Evolutionary conservation across 2,888 invertebrate species (phyloP).

Genomic region (Trichogramma dendrolimi): DNA sequence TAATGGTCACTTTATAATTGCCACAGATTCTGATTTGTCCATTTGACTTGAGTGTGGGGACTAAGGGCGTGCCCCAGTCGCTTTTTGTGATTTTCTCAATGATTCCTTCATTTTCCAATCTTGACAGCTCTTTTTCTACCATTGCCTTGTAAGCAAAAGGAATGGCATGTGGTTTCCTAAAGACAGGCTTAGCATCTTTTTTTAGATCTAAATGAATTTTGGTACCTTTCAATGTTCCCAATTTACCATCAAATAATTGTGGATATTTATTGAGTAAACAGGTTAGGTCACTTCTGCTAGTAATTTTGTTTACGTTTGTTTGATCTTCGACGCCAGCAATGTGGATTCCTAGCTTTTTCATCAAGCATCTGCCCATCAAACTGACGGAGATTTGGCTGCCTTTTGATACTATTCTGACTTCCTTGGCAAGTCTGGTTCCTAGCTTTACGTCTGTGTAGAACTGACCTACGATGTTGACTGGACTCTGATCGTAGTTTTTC

Average conservation of each 20-base stretch:
- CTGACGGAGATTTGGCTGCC: too few species aligned
- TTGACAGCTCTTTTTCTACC: slow-evolving; percentile 33
- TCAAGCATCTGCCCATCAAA: too few species aligned
- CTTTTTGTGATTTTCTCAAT: slow-evolving; percentile 31
- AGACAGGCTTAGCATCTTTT: slow-evolving; percentile 23
- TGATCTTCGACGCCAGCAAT: too few species aligned
- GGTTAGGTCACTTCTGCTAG: too few species aligned
- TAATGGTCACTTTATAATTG: slow-evolving; percentile 42
- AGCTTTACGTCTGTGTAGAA: too few species aligned
- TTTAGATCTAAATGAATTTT: slow-evolving; percentile 25
- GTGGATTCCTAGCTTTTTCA: too few species aligned
- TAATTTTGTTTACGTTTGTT: too few species aligned
- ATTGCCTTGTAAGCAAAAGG: slow-evolving; percentile 33
- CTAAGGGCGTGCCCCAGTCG: slow-evolving; percentile 43
- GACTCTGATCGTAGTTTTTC: too few species aligned
- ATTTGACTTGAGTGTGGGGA: slow-evolving; percentile 42
- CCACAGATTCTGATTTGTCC: slow-evolving; percentile 41
- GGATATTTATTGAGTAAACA: too few species aligned
- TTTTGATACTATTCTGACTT: too few species aligned
- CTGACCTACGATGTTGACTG: too few species aligned
- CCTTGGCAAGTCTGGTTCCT: too few species aligned
- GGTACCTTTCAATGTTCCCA: slow-evolving; percentile 22
- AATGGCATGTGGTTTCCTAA: slow-evolving; percentile 31
- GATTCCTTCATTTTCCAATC: slow-evolving; percentile 28
- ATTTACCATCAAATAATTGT: slow-evolving; percentile 19